Percentiles rank a stretch among this genome's conserved stretches.
phyloP scores from a whole-genome alignment of 2,888 invertebrate species.

The Diachrysia chrysitis region DNA sequence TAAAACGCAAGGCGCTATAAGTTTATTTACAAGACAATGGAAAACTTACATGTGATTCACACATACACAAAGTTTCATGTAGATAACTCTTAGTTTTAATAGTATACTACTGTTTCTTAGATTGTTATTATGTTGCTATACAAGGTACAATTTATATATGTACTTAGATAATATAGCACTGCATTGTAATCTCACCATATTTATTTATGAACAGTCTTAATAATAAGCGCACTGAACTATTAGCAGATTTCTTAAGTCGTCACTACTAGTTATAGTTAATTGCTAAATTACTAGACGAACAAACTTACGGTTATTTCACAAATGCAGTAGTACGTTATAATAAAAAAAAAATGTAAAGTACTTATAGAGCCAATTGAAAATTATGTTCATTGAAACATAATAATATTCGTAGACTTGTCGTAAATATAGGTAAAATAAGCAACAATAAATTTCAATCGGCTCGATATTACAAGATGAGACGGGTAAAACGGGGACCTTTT shows the following conservation, averaged over 20 bases:
- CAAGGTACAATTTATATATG: conserved; percentile 63
- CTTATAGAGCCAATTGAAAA: conserved; percentile 59
- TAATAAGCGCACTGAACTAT: conserved; percentile 51
- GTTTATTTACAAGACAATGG: not conserved
- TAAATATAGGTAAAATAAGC: conserved; percentile 10
- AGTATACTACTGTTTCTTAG: conserved; percentile 58
- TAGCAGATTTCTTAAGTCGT: conserved; percentile 53
- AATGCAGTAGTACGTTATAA: conserved; percentile 19
- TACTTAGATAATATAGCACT: conserved; percentile 70
- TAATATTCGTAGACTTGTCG: conserved; percentile 5
- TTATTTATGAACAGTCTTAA: conserved; percentile 39
- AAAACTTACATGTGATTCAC: conserved; percentile 42
- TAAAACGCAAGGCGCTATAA: not conserved
- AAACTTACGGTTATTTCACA: conserved; percentile 30
- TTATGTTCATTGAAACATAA: conserved; percentile 22
- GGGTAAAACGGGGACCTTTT: conserved; percentile 55
- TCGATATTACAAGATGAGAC: conserved; percentile 73
- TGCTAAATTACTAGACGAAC: conserved; percentile 29
- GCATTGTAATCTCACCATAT: conserved; percentile 64
- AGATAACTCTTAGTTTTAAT: conserved; percentile 46
- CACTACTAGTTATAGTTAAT: conserved; percentile 38
- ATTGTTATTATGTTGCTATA: conserved; percentile 56
- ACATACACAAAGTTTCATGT: conserved; percentile 45
- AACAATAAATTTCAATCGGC: conserved; percentile 53
- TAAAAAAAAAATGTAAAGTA: conserved; percentile 24